Base-by-base conservation (phyloP, 2,797 vertebrate genomes). In the Muscicapa comitata region DNA sequence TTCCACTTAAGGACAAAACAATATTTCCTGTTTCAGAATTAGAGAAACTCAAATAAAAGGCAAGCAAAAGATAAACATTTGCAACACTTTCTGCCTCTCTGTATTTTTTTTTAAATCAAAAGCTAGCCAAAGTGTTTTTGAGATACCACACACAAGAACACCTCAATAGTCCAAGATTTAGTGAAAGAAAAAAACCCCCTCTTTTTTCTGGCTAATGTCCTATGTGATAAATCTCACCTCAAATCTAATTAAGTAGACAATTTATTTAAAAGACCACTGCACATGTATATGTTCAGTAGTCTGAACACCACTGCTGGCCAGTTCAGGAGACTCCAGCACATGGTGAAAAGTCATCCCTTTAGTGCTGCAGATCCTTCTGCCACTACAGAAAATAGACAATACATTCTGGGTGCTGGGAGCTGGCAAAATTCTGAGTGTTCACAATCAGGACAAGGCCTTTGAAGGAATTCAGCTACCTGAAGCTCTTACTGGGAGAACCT, bases 41-140 rank as follows among this genome's bases (percentile, higher is more conserved):
- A 59, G 71, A 79, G 42, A 29, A 84, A 85, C 15, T 48, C 12
- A 92, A 78, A 84, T 55, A 75, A 80, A 90, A 85, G 6, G 7
- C 33, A 86, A 81, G 11, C 2, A 90, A 93, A 89, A 87, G 74
- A 48, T 35, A 94, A 92, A 85, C 1, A 66, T 73, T 87, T 81
- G 33, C 26, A 82, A 76, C 35, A 79, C 4, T 67, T 79, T 93
- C 42, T 74, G 55, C 29, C 10, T 61, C 24, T 79, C 29, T 82
- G 76, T 59, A 73, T 70, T 85, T 91, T 48, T 88, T 92, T 92
- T 70, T 51, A 87, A 91, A 95, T 71, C 18, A 85, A 85, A 90
- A 67, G 19, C 26, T 38, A 67, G 12, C 28, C 45, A 65, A 89
- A 40, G 15, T 79, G 42, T 8, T 79, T 93, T 87, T 71, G 78